These are phyloP conservation scores for Carettochelys insculpta DNA, from an alignment of 2,113 vertebrate species.

Conservation along the genomic window DNA sequence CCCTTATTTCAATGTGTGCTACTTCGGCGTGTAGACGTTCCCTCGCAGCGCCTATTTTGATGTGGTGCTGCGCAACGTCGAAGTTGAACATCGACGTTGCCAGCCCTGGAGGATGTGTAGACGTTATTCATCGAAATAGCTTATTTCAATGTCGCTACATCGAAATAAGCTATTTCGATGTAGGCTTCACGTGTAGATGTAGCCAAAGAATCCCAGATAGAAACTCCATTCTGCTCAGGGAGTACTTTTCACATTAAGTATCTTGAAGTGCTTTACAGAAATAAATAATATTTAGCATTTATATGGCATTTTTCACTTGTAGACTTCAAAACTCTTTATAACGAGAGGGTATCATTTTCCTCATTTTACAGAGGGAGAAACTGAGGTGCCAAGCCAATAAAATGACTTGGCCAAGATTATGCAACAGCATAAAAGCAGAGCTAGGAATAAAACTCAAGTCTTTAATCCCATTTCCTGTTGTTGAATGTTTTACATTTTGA, in stretches of 20 bases:
- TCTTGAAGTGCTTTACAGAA: neutral
- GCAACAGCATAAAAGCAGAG: neutral
- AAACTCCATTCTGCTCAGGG: neutral
- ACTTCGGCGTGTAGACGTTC: too few relatives aligned
- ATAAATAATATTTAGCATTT: neutral
- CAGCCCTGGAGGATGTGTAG: too few relatives aligned
- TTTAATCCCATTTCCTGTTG: neutral
- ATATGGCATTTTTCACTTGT: neutral
- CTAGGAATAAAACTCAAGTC: neutral
- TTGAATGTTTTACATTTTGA: neutral
- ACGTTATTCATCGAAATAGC: too few relatives aligned
- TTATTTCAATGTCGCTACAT: too few relatives aligned
- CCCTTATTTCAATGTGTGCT: too few relatives aligned
- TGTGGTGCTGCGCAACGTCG: too few relatives aligned
- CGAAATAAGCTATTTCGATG: too few relatives aligned
- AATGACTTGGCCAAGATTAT: neutral
- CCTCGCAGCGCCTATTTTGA: too few relatives aligned
- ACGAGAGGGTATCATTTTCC: neutral
- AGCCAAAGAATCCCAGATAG: neutral
- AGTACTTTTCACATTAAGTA: neutral
- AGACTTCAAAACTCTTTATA: conserved; percentile 18
- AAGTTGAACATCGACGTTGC: too few relatives aligned
- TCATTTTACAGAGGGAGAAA: neutral
- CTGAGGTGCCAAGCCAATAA: neutral
- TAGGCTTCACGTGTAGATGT: too few relatives aligned